Base-by-base conservation (phyloP, 2,113 vertebrate species). In the Oryzias woworae region DNA sequence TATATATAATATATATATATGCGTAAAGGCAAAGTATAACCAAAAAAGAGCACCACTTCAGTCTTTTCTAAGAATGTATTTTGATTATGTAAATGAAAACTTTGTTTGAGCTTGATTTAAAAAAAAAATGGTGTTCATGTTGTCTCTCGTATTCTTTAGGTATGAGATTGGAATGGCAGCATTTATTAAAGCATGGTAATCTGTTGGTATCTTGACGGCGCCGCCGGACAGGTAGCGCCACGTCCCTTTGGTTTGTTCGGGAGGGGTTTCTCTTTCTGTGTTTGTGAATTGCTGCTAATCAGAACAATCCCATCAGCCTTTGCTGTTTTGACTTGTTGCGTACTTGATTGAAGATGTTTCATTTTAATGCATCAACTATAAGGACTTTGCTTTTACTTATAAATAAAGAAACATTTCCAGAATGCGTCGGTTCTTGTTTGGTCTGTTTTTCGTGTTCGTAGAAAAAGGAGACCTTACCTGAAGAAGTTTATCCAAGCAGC, bases 1-100 rank as follows among this genome's bases (percentile, higher is more conserved):
- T 80, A 81, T 44, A 76, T 63, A 81, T 81, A 60, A 78, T 60
- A 71, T 42, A 65, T 46, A 68, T 12, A 71, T 70, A 81, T 83
- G 82, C 83, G 73, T 61, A 84, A 73, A 82, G 64, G 73, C 42
- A 78, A 78, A 73, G 60, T 75, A 82, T 82, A 79, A 77, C 75
- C 79, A 80, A 84, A 77, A 80, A 72, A 84, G 65, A 85, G 44
- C 47, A 81, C 43, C 54, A 66, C 66, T 64, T 78, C 1, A 53
- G 80, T 84, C 83, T 90, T 92, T 90, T 92, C 84, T 89, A 91
- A 91, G 90, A 92, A 92, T 92, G 91, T 92, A 92, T 92, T 92
- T 93, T 90, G 77, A 87, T 82, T 81, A 87, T 87, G 74, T 90
- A 81, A 89, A 80, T 79, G 71, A 78, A 62, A 72, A 80, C 66